These are phyloP conservation scores for Alligator mississippiensis DNA, from an alignment of 2,113 vertebrate genomes.

Conservation along the genomic window DNA sequence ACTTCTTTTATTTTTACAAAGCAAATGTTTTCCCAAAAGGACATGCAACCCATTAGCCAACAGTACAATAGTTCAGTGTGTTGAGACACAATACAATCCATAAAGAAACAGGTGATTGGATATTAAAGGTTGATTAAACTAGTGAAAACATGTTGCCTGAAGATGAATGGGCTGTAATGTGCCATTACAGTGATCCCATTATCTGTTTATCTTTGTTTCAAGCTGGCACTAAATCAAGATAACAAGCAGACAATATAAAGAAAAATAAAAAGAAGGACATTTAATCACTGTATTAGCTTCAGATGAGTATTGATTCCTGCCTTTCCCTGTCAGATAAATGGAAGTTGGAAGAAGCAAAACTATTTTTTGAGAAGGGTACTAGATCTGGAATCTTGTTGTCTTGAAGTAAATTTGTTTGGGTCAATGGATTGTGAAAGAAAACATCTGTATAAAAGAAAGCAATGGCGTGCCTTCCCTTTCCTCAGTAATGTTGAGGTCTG, in stretches of 20 bases:
- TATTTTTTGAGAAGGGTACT: background rate
- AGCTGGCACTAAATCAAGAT: conserved; percentile 21
- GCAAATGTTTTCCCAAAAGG: conserved; percentile 17
- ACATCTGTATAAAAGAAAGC: background rate
- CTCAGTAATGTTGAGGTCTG: background rate
- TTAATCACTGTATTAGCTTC: background rate
- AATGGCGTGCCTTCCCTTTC: background rate
- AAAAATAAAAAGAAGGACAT: background rate
- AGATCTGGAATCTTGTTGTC: background rate
- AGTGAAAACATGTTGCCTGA: background rate
- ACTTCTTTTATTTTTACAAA: conserved; percentile 5
- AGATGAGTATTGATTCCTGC: background rate
- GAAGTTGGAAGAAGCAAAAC: background rate
- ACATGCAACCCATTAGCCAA: background rate
- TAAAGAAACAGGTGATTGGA: conserved; percentile 6
- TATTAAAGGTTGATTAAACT: conserved; percentile 37
- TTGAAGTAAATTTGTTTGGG: background rate
- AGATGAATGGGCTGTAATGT: background rate
- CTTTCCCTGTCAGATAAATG: background rate
- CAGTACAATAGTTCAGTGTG: background rate
- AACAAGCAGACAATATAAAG: conserved; percentile 3
- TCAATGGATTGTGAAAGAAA: background rate
- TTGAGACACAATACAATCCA: background rate
- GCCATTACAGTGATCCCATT: background rate
- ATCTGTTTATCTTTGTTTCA: conserved; percentile 36